These are phyloP conservation scores for Pherbina coryleti DNA, from an alignment of 2,888 invertebrate genomes.

Conservation along the genomic window DNA sequence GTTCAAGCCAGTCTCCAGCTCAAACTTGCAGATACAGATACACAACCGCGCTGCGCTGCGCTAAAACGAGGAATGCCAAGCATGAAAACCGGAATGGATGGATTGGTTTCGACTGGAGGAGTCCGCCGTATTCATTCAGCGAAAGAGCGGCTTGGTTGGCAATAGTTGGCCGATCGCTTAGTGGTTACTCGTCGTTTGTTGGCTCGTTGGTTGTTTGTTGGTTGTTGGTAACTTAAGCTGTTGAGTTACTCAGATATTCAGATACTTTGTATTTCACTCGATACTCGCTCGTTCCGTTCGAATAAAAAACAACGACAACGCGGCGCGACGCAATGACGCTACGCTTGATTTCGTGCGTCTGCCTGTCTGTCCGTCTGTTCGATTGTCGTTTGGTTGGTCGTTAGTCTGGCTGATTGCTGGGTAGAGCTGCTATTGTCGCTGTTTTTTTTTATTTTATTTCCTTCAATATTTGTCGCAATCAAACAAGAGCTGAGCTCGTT, in stretches of 20 bases:
- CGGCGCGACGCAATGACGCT: slow-evolving; percentile 11
- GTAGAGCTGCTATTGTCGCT: background rate
- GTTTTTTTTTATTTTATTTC: background rate
- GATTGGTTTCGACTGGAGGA: background rate
- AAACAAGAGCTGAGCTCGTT: background rate
- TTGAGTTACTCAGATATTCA: background rate
- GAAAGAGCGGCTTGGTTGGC: slow-evolving; percentile 16
- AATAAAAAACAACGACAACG: slow-evolving; percentile 5
- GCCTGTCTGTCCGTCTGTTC: background rate
- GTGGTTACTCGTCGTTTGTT: slow-evolving; percentile 2
- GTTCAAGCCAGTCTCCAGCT: background rate
- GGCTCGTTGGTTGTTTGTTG: slow-evolving; percentile 7
- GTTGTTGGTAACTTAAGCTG: slow-evolving; percentile 17
- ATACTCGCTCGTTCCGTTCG: slow-evolving; percentile 18
- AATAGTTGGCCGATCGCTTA: slow-evolving; percentile 3
- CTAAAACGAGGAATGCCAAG: slow-evolving; percentile 27
- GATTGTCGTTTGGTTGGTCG: background rate
- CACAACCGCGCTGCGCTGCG: slow-evolving; percentile 9
- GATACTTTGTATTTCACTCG: background rate
- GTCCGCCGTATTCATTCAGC: slow-evolving; percentile 17
- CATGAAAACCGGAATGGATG: slow-evolving; percentile 28
- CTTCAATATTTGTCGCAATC: slow-evolving; percentile 34
- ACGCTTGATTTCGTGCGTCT: slow-evolving; percentile 15
- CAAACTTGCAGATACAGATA: slow-evolving; percentile 10
- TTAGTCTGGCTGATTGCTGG: background rate